These are phyloP conservation scores for Drosophila bunnanda DNA, from an alignment of 2,888 invertebrate genomes.

Conservation along the genomic window DNA sequence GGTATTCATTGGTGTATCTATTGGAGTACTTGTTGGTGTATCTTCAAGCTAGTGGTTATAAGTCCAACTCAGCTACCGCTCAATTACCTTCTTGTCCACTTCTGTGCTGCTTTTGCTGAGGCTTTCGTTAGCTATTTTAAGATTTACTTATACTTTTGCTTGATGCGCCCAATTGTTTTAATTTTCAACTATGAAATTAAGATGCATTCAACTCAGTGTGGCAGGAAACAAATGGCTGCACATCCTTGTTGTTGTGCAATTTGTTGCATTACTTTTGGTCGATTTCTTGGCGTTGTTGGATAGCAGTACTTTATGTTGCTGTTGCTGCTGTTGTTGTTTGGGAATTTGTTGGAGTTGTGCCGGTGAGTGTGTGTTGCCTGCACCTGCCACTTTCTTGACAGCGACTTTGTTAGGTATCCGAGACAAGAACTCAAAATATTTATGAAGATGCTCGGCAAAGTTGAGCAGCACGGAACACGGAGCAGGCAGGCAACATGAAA, in stretches of 20 bases:
- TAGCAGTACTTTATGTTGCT: neutral
- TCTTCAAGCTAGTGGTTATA: neutral
- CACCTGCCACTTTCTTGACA: conserved; percentile 42
- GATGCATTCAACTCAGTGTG: neutral
- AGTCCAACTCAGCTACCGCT: neutral
- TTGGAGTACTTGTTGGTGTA: neutral
- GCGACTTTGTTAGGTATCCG: conserved; percentile 38
- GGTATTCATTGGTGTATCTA: too few species aligned
- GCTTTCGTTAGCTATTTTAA: neutral
- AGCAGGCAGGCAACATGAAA: conserved; percentile 57
- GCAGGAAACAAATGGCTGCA: conserved; percentile 13
- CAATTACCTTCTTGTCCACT: too few species aligned
- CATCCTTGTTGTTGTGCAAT: conserved; percentile 6
- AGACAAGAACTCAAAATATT: conserved; percentile 71
- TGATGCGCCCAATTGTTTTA: neutral
- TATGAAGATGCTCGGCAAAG: conserved; percentile 69
- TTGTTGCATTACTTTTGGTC: conserved; percentile 13
- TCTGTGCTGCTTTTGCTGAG: neutral
- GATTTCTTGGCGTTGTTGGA: conserved; percentile 4
- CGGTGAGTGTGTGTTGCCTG: conserved; percentile 22
- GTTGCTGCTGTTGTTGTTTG: neutral
- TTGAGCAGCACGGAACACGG: conserved; percentile 44
- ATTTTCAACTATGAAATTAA: conserved; percentile 9
- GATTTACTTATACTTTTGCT: neutral
- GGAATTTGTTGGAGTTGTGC: conserved; percentile 13